These are phyloP conservation scores for Solenopsis invicta DNA, from an alignment of 1,140 invertebrate species.

Conservation along the genomic window DNA sequence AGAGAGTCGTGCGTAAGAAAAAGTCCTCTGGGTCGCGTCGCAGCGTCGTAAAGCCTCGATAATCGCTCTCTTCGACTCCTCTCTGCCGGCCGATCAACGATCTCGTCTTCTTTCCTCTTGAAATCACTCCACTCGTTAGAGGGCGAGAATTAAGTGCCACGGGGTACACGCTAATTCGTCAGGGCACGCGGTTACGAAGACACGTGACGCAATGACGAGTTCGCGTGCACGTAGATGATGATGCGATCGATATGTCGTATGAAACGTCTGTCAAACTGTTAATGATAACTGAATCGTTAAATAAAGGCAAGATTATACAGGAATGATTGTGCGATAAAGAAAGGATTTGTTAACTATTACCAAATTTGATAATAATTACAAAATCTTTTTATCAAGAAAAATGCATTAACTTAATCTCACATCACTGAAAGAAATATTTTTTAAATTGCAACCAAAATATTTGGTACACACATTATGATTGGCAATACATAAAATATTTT, in stretches of 20 bases:
- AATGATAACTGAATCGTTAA: not conserved
- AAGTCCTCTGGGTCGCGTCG: conserved; percentile 70
- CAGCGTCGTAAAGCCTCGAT: conserved; percentile 79
- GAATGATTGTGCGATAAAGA: not conserved
- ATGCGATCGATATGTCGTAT: not conserved
- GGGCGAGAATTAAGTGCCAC: conserved; percentile 60
- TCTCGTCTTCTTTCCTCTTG: conserved; percentile 32
- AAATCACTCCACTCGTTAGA: conserved; percentile 63
- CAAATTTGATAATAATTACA: too few relatives aligned
- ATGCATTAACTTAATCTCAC: not conserved
- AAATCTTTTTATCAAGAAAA: not conserved
- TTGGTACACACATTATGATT: too few relatives aligned
- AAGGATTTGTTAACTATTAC: too few relatives aligned
- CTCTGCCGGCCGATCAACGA: not conserved
- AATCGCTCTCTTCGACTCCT: conserved; percentile 75
- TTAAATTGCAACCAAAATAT: too few relatives aligned
- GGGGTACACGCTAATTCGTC: conserved; percentile 58
- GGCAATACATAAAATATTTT: too few relatives aligned
- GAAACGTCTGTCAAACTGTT: not conserved
- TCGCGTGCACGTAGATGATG: conserved; percentile 21
- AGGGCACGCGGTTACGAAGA: conserved; percentile 20
- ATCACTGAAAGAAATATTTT: too few relatives aligned
- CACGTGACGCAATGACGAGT: conserved; percentile 25
- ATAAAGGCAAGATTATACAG: not conserved
- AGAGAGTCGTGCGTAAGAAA: conserved; percentile 66